Base-by-base conservation (phyloP, 2,113 vertebrate species). In the Siniperca chuatsi region DNA sequence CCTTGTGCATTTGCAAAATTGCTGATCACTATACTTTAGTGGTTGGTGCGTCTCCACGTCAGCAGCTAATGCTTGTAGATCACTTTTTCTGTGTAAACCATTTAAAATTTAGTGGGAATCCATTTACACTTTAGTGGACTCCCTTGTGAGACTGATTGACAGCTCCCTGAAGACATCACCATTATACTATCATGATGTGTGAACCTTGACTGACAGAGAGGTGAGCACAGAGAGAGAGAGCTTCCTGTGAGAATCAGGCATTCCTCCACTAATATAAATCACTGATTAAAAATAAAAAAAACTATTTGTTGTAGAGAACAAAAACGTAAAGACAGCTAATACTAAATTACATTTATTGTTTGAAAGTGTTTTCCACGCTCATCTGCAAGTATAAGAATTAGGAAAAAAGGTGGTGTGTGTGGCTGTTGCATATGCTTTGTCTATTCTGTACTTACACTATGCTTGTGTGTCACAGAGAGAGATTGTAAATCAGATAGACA, bases 91-190 rank as follows among this genome's bases (percentile, higher is more conserved):
- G 44, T 74, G 69, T 82, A 73, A 85, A 84, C 62, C 81, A 88
- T 88, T 90, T 78, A 52, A 82, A 78, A 76, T 81, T 60, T 74
- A 81, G 71, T 37, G 76, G 79, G 42, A 86, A 87, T 70, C 76
- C 76, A 87, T 93, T 87, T 84, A 78, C 79, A 82, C 81, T 54
- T 66, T 69, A 69, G 78, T 21, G 11, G 67, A 84, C 37, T 81
- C 67, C 61, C 79, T 33, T 21, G 10, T 16, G 61, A 78, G 73
- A 81, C 13, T 82, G 80, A 86, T 50, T 79, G 89, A 93, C 81
- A 81, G 78, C 68, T 89, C 86, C 83, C 87, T 64, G 65, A 79
- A 87, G 87, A 90, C 79, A 79, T 79, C 55, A 58, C 76, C 81
- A 81, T 82, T 88, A 82, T 21, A 15, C 37, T 65, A 66, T 44